A percentile compares a stretch with the other conserved stretches of the same genome.
Conservation (phyloP, 2,888 invertebrate species). For the Strigamia transsilvanica region DNA sequence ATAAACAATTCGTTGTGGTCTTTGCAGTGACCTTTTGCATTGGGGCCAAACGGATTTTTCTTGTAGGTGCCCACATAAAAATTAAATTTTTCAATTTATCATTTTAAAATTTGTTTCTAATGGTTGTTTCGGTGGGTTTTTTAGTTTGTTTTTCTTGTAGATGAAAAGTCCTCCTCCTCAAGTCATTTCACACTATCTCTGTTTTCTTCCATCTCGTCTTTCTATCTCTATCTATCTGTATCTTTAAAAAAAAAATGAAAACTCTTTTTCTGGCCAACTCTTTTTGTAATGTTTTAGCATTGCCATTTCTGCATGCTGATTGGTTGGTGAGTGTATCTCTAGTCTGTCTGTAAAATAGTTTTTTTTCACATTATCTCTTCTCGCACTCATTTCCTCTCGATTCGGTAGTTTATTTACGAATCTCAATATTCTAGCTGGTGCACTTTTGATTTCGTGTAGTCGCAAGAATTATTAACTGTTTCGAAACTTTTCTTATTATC, state of each 20-base stretch:
- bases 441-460: background rate
- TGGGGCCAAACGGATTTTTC: conserved; percentile 13
- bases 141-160: conserved; percentile 18
- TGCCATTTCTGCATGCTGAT: conserved; percentile 30
- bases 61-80: conserved; percentile 46
- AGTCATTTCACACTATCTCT: conserved; percentile 8
- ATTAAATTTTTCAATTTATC: background rate
- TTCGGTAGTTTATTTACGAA: background rate
- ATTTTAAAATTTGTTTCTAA: background rate
- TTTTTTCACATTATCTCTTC: conserved; percentile 29
- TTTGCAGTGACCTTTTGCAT: conserved; percentile 30
- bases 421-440: background rate
- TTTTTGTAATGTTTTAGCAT: conserved; percentile 35
- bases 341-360: conserved; percentile 50
- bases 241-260: background rate
- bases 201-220: background rate
- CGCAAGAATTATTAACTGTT: background rate
- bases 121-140: background rate
- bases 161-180: conserved; percentile 26
- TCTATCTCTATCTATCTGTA: conserved; percentile 16
- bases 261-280: background rate
- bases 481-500: conserved; percentile 6
- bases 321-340: conserved; percentile 51
- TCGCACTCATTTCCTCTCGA: conserved; percentile 18
- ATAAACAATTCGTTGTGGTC: conserved; percentile 28